These are phyloP conservation scores for Temnopleurus reevesii DNA, from an alignment of 53 echinoderm and acorn worm genomes.

Conservation along the genomic window DNA sequence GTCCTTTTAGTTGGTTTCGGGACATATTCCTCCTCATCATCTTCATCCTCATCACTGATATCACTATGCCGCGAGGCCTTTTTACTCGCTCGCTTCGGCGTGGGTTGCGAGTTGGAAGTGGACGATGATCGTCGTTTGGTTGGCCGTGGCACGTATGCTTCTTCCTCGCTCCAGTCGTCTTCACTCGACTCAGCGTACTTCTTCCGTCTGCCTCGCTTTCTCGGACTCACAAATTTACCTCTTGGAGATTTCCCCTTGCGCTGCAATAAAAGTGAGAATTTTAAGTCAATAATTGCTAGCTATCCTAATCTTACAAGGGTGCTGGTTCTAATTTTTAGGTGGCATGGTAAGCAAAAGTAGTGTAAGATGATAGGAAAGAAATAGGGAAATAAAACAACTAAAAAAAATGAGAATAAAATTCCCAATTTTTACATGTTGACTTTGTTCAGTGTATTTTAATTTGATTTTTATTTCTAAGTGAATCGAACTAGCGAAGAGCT, in stretches of 20 bases:
- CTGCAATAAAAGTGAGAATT: not conserved
- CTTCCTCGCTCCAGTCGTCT: constrained; percentile 80
- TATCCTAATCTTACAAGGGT: too few relatives aligned
- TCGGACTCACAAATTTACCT: constrained; percentile 61
- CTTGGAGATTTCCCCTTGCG: constrained; percentile 51
- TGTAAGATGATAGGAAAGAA: too few relatives aligned
- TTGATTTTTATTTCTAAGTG: too few relatives aligned
- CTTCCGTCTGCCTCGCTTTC: constrained; percentile 54
- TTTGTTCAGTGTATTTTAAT: too few relatives aligned
- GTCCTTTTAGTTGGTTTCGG: constrained; percentile 49
- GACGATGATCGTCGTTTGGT: constrained; percentile 65
- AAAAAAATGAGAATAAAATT: too few relatives aligned
- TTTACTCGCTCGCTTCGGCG: constrained; percentile 37
- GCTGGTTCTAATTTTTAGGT: too few relatives aligned
- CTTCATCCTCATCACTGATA: constrained; percentile 51
- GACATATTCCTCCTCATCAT: constrained; percentile 65
- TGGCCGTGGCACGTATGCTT: constrained; percentile 78
- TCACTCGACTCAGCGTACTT: constrained; percentile 65
- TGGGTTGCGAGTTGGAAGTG: constrained; percentile 38
- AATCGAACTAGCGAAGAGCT: too few relatives aligned
- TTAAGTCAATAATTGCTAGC: too few relatives aligned
- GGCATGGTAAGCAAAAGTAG: too few relatives aligned
- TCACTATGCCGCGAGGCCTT: constrained; percentile 13
- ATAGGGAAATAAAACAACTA: too few relatives aligned
- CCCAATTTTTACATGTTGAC: too few relatives aligned